phyloP scores from a whole-genome alignment of 2,113 vertebrate genomes.

The Macquaria ambigua region DNA sequence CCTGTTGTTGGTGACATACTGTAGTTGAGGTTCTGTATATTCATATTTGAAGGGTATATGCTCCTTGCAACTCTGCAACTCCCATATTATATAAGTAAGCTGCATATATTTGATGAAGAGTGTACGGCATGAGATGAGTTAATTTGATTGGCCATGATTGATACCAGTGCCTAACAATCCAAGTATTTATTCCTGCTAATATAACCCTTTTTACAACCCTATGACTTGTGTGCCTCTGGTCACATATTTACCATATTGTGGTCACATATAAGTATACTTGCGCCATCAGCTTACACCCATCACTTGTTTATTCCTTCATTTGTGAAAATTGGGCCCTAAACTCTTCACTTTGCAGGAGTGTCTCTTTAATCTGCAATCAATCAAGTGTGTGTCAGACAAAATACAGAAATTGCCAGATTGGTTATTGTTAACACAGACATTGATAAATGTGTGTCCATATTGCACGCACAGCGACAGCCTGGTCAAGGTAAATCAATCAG shows the following conservation, averaged over 20 bases:
- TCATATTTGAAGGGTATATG: not conserved
- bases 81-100: not conserved
- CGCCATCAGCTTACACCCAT: not conserved
- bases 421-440: constrained; percentile 13
- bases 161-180: not conserved
- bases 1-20: not conserved
- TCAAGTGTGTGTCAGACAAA: constrained; percentile 24
- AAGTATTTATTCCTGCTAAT: not conserved
- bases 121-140: no score
- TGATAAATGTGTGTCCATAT: constrained; percentile 27
- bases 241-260: not conserved
- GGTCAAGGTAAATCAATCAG: constrained; percentile 39
- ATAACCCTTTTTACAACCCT: not conserved
- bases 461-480: constrained; percentile 7
- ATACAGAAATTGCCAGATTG: not conserved
- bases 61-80: no score
- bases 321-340: not conserved
- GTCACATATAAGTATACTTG: not conserved
- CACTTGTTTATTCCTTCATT: not conserved
- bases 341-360: not conserved
- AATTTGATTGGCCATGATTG: not conserved
- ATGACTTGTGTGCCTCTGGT: not conserved
- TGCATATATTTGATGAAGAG: not conserved
- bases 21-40: not conserved
- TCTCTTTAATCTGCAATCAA: constrained; percentile 12